Percentiles rank a stretch among this genome's conserved stretches.
Conservation (phyloP, 2,888 invertebrate species). For the Platyscelio sp. region DNA sequence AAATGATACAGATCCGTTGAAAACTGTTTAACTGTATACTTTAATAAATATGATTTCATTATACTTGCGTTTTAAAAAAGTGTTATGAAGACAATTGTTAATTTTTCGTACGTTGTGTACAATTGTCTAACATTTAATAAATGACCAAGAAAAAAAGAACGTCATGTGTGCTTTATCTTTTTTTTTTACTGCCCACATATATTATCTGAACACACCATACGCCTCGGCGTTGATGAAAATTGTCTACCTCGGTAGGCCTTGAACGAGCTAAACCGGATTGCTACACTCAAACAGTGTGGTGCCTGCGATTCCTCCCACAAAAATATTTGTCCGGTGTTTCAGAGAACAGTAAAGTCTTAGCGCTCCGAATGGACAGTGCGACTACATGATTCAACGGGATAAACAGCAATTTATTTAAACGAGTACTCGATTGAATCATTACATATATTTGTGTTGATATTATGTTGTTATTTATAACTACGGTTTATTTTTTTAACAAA, state of each 20-base stretch:
- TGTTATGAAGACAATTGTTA: too few species aligned
- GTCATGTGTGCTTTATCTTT: conserved; percentile 20
- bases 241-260: conserved; percentile 68
- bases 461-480: neutral
- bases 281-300: conserved; percentile 66
- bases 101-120: too few species aligned
- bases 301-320: conserved; percentile 61
- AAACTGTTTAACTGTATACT: conserved; percentile 90
- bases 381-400: conserved; percentile 23
- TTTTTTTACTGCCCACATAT: conserved; percentile 56
- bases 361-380: conserved; percentile 35
- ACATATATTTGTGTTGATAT: conserved; percentile 8
- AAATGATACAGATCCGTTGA: conserved; percentile 92
- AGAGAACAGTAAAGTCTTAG: conserved; percentile 43
- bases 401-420: conserved; percentile 20
- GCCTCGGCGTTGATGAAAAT: conserved; percentile 67
- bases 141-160: conserved; percentile 15
- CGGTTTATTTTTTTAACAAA: neutral
- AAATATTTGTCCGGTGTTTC: conserved; percentile 54
- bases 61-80: too few species aligned
- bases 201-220: conserved; percentile 26
- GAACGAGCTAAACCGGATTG: conserved; percentile 72
- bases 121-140: too few species aligned
- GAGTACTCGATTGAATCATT: conserved; percentile 5
- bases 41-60: too few species aligned